Conservation (phyloP, 2,888 invertebrate species). For the Ornithoptera priamus region DNA sequence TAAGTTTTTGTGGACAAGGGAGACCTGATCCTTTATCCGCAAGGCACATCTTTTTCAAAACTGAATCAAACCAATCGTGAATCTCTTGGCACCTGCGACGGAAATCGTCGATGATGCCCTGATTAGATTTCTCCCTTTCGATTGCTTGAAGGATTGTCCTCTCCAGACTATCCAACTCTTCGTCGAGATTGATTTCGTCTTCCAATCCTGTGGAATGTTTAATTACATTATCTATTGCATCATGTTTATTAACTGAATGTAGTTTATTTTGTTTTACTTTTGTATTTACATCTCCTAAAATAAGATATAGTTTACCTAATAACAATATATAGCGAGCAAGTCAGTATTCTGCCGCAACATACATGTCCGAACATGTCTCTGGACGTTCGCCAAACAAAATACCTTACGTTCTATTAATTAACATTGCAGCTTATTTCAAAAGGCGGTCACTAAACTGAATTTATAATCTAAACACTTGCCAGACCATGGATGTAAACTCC, state of each 20-base stretch:
- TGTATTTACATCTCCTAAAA: no score
- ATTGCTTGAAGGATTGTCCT: slow-evolving; percentile 85
- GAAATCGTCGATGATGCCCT: slow-evolving; percentile 88
- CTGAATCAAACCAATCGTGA: slow-evolving; percentile 89
- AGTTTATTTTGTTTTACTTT: no score
- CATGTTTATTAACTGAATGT: not conserved
- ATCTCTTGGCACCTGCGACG: slow-evolving; percentile 86
- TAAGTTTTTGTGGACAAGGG: slow-evolving; percentile 89
- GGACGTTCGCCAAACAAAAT: slow-evolving; percentile 16
- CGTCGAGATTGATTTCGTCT: slow-evolving; percentile 85
- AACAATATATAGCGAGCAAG: slow-evolving; percentile 1
- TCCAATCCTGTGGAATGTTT: slow-evolving; percentile 70
- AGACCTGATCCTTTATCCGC: slow-evolving; percentile 92
- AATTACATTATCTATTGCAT: not conserved
- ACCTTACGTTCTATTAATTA: slow-evolving; percentile 5
- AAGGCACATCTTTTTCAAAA: slow-evolving; percentile 89
- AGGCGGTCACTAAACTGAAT: not conserved
- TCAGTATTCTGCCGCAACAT: slow-evolving; percentile 9
- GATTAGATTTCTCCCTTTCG: slow-evolving; percentile 86
- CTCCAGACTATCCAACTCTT: slow-evolving; percentile 86
- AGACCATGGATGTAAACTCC: no score
- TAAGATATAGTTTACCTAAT: no score
- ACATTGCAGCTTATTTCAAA: slow-evolving; percentile 5
- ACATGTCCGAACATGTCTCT: slow-evolving; percentile 14
- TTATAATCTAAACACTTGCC: not conserved